Evolutionary conservation across 2,888 invertebrate species (phyloP), one percentile per base, ranked within the genome.

Genomic region (Lamellibrachia columna): DNA sequence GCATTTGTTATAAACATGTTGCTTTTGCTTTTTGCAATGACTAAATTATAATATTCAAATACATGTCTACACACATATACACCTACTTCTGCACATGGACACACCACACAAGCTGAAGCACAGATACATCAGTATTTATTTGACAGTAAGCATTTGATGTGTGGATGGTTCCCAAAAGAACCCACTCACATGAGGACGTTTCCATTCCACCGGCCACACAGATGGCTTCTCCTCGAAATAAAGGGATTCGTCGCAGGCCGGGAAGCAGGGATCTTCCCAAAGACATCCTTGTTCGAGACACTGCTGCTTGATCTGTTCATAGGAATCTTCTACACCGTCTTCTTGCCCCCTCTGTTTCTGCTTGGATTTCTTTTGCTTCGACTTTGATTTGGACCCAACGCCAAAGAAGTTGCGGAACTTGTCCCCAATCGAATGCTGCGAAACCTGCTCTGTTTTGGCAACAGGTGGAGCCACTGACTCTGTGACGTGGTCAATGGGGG

Each of bases 191-290:
- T 97, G 97, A 53, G 99, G 99, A 94, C 99, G 97, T 94, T 97
- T 97, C 99, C 99, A 99, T 96, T 98, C 98, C 94, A 99, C 98
- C 53, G 97, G 97, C 9, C 93, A 93, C 94, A 98, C 97, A 95
- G 98, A 98, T 22, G 98, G 97, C 58, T 98, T 97, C 95, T 98
- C 97, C 95, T 98, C 98, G 97, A 97, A 99, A 97, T 98, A 98
- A 90, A 99, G 97, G 91, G 98, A 98, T 92, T 97, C 97, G 96
- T 98, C 98, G 40, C 97, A 40, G 40, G 98, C 98, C 0, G 98
- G 98, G 96, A 99, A 99, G 95, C 98, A 98, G 0, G 98, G 98
- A 97, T 99, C 99, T 95, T 99, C 98, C 95, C 98, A 99, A 91
- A 99, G 97, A 0, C 97, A 91, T 28, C 91, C 93, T 7, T 92